Evolutionary conservation across 2,888 invertebrate species (phyloP).

Genomic region (Drosophila meridionalis): DNA sequence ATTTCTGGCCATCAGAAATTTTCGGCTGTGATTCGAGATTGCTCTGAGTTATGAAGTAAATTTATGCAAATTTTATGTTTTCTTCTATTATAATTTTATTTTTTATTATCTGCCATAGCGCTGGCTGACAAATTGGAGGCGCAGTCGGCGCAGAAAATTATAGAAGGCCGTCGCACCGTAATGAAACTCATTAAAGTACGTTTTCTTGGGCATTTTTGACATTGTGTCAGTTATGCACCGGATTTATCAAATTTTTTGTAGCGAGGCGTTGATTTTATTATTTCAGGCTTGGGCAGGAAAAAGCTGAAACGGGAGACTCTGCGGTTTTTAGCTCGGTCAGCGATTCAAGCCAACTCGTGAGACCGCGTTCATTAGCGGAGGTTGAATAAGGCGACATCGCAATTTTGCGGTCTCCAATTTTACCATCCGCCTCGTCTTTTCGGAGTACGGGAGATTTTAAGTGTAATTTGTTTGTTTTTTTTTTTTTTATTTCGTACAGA

Average conservation of each 20-base stretch:
- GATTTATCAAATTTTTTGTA: slow-evolving; percentile 65
- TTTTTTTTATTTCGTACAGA: background rate
- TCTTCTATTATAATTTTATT: slow-evolving; percentile 58
- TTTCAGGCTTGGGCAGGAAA: slow-evolving; percentile 1
- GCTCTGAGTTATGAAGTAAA: slow-evolving; percentile 50
- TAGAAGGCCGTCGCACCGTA: slow-evolving; percentile 8
- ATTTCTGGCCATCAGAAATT: background rate
- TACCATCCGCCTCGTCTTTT: slow-evolving; percentile 8
- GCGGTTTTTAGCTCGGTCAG: slow-evolving; percentile 42
- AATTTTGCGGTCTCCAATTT: slow-evolving; percentile 42
- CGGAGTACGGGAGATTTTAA: slow-evolving; percentile 11
- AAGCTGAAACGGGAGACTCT: slow-evolving; percentile 13
- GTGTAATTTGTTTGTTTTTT: background rate
- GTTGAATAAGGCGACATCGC: slow-evolving; percentile 8
- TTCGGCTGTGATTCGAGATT: slow-evolving; percentile 39
- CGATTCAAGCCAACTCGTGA: slow-evolving; percentile 52
- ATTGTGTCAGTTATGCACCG: slow-evolving; percentile 66
- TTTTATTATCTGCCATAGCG: slow-evolving; percentile 56
- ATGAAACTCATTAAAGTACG: slow-evolving; percentile 59
- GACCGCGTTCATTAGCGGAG: slow-evolving; percentile 53
- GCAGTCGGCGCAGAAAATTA: slow-evolving; percentile 32
- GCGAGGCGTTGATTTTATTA: slow-evolving; percentile 59
- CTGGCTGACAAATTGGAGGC: slow-evolving; percentile 26
- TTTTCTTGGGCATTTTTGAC: slow-evolving; percentile 63
- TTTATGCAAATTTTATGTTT: slow-evolving; percentile 73